Evolutionary conservation across 30 jellyfish, hydroid and myxozoan genomes (phyloP).

Genomic region (Cassiopea andromeda): DNA sequence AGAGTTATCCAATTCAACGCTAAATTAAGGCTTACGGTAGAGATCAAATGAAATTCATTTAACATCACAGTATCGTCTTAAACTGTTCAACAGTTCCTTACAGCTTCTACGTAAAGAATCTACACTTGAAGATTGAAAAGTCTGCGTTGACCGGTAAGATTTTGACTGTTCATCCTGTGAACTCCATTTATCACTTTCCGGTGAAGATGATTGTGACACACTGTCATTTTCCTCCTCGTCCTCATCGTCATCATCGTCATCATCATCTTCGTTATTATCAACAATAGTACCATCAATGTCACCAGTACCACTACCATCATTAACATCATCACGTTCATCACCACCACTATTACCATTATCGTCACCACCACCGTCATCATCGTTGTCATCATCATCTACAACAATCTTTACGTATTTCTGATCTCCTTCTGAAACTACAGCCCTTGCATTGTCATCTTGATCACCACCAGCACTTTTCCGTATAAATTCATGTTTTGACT

Average conservation of each 20-base stretch:
- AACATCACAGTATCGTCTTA: slow-evolving; percentile 43
- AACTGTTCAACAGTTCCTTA: slow-evolving; percentile 40
- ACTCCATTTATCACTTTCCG: slow-evolving; percentile 34
- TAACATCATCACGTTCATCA: neutral
- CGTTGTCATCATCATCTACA: neutral
- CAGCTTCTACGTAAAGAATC: slow-evolving; percentile 43
- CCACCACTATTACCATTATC: slow-evolving; percentile 28
- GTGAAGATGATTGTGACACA: slow-evolving; percentile 14
- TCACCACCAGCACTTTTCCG: neutral
- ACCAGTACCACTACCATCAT: neutral
- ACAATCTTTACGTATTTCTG: neutral
- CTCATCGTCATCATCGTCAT: neutral
- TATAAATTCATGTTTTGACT: slow-evolving; percentile 1
- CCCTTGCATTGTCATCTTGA: neutral
- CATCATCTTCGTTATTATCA: neutral
- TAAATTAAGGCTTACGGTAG: too few species aligned
- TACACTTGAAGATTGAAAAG: slow-evolving; percentile 33
- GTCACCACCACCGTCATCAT: neutral
- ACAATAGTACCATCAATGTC: too few species aligned
- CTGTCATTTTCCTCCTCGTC: slow-evolving; percentile 40
- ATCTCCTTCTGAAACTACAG: slow-evolving; percentile 2
- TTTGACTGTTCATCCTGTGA: neutral
- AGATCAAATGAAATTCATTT: neutral
- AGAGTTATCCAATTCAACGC: too few species aligned
- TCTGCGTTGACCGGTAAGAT: slow-evolving; percentile 13